phyloP scores from a whole-genome alignment of 2,113 vertebrate genomes.

The Chaetorhynchus papuensis region DNA sequence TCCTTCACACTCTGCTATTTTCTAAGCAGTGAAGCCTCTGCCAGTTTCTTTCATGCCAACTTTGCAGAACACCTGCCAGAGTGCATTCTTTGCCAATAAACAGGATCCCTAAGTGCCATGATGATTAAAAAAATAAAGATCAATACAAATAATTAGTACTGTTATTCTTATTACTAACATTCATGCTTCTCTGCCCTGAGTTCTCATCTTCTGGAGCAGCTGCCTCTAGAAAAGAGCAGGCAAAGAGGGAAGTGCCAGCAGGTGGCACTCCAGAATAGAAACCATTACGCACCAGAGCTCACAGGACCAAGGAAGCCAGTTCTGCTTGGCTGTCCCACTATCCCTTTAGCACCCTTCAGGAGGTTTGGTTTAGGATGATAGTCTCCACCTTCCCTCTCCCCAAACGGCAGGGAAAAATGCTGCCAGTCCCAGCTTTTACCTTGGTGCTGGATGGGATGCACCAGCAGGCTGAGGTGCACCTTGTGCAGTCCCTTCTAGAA shows the following conservation, averaged over 20 bases:
- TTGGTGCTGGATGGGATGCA: neutral
- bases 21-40: neutral
- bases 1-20: neutral
- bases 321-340: neutral
- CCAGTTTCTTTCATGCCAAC: neutral
- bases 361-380: neutral
- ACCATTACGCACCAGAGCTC: neutral
- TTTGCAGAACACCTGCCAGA: neutral
- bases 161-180: neutral
- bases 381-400: neutral
- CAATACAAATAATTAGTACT: neutral
- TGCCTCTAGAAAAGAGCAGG: neutral
- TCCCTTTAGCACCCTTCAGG: neutral
- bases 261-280: conserved; percentile 29
- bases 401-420: neutral
- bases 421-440: neutral
- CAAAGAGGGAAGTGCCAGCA: neutral
- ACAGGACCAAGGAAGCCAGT: neutral
- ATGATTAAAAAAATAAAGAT: neutral
- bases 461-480: neutral
- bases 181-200: neutral
- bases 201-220: neutral
- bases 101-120: neutral
- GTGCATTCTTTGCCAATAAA: neutral
- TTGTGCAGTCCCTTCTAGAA: neutral